phyloP scores from a whole-genome alignment of 2,888 invertebrate genomes.

The Phorcus lineatus region DNA sequence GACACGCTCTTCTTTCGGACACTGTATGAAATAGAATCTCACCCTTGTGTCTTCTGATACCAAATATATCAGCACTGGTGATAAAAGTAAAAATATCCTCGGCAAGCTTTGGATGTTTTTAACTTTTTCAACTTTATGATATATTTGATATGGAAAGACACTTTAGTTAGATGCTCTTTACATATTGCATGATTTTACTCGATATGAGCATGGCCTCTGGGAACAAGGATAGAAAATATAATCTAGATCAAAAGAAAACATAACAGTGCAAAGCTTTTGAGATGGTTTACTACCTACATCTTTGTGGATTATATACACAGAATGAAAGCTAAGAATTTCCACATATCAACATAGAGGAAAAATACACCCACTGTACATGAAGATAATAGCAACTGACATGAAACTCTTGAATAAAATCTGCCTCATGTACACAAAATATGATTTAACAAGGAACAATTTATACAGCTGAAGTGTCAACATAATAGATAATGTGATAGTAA shows the following conservation, averaged over 20 bases:
- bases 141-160: too few relatives aligned
- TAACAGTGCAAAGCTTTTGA: not conserved
- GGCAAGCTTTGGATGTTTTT: too few relatives aligned
- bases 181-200: too few relatives aligned
- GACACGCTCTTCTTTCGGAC: too few relatives aligned
- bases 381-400: not conserved
- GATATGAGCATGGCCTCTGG: too few relatives aligned
- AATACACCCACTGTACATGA: constrained; percentile 1
- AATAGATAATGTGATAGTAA: not conserved
- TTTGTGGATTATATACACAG: constrained; percentile 5
- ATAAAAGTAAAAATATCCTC: too few relatives aligned
- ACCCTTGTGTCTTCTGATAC: too few relatives aligned
- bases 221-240: not conserved
- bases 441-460: not conserved
- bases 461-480: not conserved
- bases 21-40: too few relatives aligned
- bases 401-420: not conserved
- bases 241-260: not conserved
- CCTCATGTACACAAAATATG: not conserved
- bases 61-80: too few relatives aligned
- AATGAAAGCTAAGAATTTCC: constrained; percentile 7
- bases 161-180: too few relatives aligned
- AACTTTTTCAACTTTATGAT: too few relatives aligned
- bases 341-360: not conserved
- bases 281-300: constrained; percentile 10